These are phyloP conservation scores for Orthosia gothica DNA, from an alignment of 2,888 invertebrate species.

Conservation along the genomic window DNA sequence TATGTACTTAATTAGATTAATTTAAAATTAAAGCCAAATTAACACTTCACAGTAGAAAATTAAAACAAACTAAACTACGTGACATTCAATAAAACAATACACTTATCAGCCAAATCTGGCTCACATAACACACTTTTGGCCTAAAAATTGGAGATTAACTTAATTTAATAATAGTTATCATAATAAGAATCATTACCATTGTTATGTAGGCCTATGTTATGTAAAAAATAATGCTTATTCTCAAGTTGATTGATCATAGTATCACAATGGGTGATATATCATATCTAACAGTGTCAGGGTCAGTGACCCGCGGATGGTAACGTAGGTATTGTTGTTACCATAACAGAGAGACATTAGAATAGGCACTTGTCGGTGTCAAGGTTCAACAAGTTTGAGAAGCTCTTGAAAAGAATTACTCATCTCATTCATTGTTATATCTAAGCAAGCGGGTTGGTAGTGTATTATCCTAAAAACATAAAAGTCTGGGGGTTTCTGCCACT, in stretches of 20 bases:
- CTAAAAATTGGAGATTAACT: slow-evolving; percentile 20
- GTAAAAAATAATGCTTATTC: slow-evolving; percentile 48
- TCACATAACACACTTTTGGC: slow-evolving; percentile 44
- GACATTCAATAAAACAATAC: slow-evolving; percentile 26
- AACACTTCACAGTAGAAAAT: slow-evolving; percentile 7
- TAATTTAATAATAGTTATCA: slow-evolving; percentile 56
- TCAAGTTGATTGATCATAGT: slow-evolving; percentile 62
- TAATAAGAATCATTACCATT: slow-evolving; percentile 52
- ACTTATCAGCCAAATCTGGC: slow-evolving; percentile 35
- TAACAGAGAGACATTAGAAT: slow-evolving; percentile 43
- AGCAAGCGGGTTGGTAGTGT: too few species aligned
- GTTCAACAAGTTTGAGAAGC: slow-evolving; percentile 27
- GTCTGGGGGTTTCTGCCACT: not conserved
- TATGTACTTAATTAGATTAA: too few species aligned
- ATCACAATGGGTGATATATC: slow-evolving; percentile 64
- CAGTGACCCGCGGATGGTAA: slow-evolving; percentile 68
- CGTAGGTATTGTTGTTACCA: slow-evolving; percentile 42
- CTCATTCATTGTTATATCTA: not conserved
- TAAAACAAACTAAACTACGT: slow-evolving; percentile 14
- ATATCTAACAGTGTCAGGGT: slow-evolving; percentile 75
- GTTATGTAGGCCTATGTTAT: slow-evolving; percentile 53
- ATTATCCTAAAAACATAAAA: too few species aligned
- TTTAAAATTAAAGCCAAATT: not conserved
- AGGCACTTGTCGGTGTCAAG: slow-evolving; percentile 51
- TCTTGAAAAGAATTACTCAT: slow-evolving; percentile 14